A percentile compares a stretch with the other conserved stretches of the same genome.
These are phyloP conservation scores for Eupleurogrammus muticus DNA, from an alignment of 2,797 vertebrate genomes.

Conservation along the genomic window DNA sequence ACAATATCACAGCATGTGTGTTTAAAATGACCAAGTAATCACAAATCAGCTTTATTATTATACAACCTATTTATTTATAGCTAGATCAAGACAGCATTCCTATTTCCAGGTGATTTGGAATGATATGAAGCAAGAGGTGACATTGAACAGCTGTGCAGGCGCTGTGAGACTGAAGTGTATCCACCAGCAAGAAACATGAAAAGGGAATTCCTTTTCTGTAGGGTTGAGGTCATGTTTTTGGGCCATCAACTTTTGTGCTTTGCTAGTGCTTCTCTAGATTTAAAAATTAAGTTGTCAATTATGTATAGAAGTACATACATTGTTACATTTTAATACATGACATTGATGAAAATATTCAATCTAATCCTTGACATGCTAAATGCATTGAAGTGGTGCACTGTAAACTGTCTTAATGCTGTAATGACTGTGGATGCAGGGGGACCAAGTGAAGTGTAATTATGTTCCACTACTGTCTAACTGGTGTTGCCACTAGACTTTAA, in stretches of 20 bases:
- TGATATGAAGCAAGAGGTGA: background rate
- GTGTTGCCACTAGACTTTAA: constrained; percentile 70
- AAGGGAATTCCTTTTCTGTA: background rate
- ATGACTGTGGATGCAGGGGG: constrained; percentile 23
- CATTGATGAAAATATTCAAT: background rate
- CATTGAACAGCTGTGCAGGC: background rate
- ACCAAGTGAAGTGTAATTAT: constrained; percentile 70
- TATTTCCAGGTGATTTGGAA: background rate
- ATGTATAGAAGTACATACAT: background rate
- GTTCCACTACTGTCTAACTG: constrained; percentile 55
- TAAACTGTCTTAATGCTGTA: constrained; percentile 21
- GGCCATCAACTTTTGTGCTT: no score
- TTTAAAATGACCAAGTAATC: no score
- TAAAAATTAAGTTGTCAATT: constrained; percentile 6
- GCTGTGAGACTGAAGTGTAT: constrained; percentile 6
- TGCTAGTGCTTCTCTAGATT: background rate
- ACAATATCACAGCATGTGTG: no score
- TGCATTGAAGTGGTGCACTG: constrained; percentile 6
- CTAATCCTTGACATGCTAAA: background rate
- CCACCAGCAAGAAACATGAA: background rate
- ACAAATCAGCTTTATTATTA: no score
- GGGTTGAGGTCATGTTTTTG: background rate
- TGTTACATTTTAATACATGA: constrained; percentile 16
- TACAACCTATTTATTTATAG: background rate
- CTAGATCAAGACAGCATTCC: background rate